Conservation (phyloP, 2,113 vertebrate genomes). For the Pachyramphus minor region DNA sequence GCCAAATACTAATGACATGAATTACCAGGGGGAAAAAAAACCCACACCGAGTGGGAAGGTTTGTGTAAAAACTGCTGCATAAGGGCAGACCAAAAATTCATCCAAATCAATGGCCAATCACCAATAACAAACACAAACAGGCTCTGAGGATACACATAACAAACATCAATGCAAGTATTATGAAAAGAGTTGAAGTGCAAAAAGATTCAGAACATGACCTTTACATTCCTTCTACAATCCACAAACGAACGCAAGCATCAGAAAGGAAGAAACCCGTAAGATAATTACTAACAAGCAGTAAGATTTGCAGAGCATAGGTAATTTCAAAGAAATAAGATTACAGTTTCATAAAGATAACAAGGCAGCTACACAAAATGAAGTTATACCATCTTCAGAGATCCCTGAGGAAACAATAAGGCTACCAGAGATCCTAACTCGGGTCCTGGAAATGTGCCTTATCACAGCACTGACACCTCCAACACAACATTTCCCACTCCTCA, state of each 20-base stretch:
- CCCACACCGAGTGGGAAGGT: not conserved
- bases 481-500: not conserved
- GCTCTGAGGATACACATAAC: not conserved
- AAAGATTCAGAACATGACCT: not conserved
- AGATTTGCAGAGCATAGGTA: not conserved
- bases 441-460: not conserved
- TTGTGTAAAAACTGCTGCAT: not conserved
- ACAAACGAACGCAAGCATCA: not conserved
- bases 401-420: not conserved
- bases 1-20: not conserved
- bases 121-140: not conserved
- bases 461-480: not conserved
- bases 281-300: not conserved
- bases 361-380: not conserved
- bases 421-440: not conserved
- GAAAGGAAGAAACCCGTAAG: not conserved
- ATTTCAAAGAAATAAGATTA: not conserved
- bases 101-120: not conserved
- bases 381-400: not conserved
- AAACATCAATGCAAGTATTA: not conserved
- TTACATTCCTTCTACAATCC: not conserved
- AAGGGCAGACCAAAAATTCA: not conserved
- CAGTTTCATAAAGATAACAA: not conserved
- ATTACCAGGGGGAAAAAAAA: not conserved
- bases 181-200: not conserved